Evolutionary conservation across 2,888 invertebrate species (phyloP).

Genomic region (Andrena haemorrhoa): DNA sequence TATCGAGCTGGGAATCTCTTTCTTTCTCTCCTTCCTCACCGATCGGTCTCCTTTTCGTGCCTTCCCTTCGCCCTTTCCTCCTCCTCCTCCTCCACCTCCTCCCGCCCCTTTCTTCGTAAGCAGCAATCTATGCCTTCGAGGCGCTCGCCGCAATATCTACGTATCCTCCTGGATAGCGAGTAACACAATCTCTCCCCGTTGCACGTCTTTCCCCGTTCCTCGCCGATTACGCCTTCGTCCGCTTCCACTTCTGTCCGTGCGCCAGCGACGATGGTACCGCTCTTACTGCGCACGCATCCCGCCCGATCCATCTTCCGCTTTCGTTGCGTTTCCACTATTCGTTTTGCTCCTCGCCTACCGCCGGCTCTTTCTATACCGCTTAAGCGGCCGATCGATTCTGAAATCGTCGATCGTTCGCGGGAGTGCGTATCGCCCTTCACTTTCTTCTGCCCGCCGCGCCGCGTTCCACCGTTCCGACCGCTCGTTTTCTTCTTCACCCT

Average conservation of each 20-base stretch:
- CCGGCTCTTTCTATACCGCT: neutral
- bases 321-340: conserved; percentile 7
- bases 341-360: neutral
- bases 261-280: conserved; percentile 28
- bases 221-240: conserved; percentile 34
- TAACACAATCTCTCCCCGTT: conserved; percentile 25
- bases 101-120: conserved; percentile 49
- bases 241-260: conserved; percentile 27
- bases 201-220: conserved; percentile 37
- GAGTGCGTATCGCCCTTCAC: neutral
- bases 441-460: neutral
- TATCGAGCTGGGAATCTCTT: conserved; percentile 68
- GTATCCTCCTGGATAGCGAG: conserved; percentile 60
- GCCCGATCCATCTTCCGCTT: conserved; percentile 17
- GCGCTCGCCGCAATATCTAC: conserved; percentile 56
- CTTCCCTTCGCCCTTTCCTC: conserved; percentile 12
- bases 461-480: neutral
- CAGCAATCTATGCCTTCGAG: conserved; percentile 61
- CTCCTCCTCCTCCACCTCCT: conserved; percentile 34
- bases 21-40: conserved; percentile 44
- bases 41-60: conserved; percentile 43
- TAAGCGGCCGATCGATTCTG: neutral
- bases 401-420: conserved; percentile 20
- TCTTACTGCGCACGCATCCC: conserved; percentile 30
- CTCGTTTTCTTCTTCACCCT: conserved; percentile 9